Evolutionary conservation across 2,113 vertebrate species (phyloP), one percentile per base, ranked within the genome.

Genomic region (Aldabrachelys gigantea): DNA sequence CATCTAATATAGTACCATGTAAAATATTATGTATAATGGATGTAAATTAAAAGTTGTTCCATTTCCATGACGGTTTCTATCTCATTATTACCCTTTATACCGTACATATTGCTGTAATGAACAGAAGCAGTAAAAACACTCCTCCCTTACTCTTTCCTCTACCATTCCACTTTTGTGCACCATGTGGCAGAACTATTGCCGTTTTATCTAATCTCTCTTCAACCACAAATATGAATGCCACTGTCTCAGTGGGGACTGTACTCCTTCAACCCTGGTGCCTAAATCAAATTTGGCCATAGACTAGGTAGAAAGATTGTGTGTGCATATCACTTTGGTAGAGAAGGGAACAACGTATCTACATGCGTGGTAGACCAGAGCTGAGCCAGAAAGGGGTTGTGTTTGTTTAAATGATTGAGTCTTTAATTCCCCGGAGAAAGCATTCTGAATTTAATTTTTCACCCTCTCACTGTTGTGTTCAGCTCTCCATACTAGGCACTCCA

Each of bases 51-150:
- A 44, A 29, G 41, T 78, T 44, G 24, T 41, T 75, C 41, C 19
- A 25, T 78, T 44, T 78, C 25, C 75, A 25, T 25, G 38, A 14
- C 2, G 6, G 6, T 47, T 16, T 47, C 65, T 38, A 72, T 72
- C 9, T 22, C 12, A 24, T 10, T 44, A 41, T 76, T 76, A 44
- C 72, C 12, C 35, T 35, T 44, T 25, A 76, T 11, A 22, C 72
- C 41, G 47, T 27, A 16, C n/a, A 16, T 25, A 82, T 25, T 9
- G 12, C n/a, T 41, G 21, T 27, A 25, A 78, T 83, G 27, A 5
- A 78, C 65, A 10, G 3, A 31, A 65, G 50, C 2, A 69, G 50
- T n/a, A 89, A 52, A 52, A 38, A 0, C 0, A 3, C 3, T 16
- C 11, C 88, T 84, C 69, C 80, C 44, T 57, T 87, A 79, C 41